Conservation (phyloP, 2,888 invertebrate genomes). For the Eilema sororculum region DNA sequence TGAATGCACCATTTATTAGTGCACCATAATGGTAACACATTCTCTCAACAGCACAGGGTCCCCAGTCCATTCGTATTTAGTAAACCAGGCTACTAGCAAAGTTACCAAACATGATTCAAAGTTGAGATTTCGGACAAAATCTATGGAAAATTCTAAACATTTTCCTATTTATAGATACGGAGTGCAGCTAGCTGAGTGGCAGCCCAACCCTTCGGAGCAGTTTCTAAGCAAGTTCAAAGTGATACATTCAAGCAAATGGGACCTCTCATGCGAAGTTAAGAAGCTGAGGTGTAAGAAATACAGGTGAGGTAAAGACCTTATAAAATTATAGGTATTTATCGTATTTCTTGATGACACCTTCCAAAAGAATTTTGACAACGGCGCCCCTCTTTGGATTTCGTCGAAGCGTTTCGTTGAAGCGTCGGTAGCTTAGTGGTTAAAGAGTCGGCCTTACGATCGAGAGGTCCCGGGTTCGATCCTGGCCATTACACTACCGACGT, state of each 20-base stretch:
- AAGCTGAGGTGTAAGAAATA: conserved; percentile 68
- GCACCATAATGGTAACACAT: too few relatives aligned
- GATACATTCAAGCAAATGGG: conserved; percentile 93
- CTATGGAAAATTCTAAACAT: background rate
- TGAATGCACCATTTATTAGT: too few relatives aligned
- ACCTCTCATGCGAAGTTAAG: conserved; percentile 89
- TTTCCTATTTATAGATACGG: conserved; percentile 71
- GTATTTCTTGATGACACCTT: too few relatives aligned
- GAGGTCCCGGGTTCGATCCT: too few relatives aligned
- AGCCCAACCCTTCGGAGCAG: conserved; percentile 89
- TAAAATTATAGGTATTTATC: too few relatives aligned
- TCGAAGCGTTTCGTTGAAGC: too few relatives aligned
- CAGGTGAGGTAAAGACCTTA: conserved; percentile 62
- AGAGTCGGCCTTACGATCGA: too few relatives aligned
- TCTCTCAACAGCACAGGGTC: too few relatives aligned
- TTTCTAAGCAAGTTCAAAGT: conserved; percentile 90
- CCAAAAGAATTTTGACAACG: too few relatives aligned
- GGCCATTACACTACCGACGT: too few relatives aligned
- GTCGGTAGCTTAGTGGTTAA: too few relatives aligned
- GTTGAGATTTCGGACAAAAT: background rate
- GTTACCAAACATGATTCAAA: background rate
- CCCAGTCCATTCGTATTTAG: background rate
- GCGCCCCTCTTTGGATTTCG: too few relatives aligned
- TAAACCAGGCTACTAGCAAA: background rate
- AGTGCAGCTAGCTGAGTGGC: conserved; percentile 91